Evolutionary conservation across 2,888 invertebrate species (phyloP).

Genomic region (Apamea crenata): DNA sequence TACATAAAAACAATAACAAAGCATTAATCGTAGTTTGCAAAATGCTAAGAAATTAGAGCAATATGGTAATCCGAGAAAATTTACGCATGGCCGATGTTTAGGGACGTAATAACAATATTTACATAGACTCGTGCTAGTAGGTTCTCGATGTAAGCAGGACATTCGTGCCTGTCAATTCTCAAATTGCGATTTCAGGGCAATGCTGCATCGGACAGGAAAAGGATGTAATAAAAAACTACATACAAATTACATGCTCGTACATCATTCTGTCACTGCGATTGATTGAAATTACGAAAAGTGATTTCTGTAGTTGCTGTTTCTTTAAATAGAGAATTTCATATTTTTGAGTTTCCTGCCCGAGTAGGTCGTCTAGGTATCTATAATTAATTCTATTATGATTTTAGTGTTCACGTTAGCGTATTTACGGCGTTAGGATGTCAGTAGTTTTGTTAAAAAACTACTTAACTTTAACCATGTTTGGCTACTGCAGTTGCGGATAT

Average conservation of each 20-base stretch:
- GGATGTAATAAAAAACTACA: conserved; percentile 48
- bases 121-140: conserved; percentile 35
- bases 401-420: neutral
- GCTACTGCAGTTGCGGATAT: conserved; percentile 1
- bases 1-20: conserved; percentile 33
- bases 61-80: conserved; percentile 76
- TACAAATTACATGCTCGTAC: conserved; percentile 28
- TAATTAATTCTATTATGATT: neutral
- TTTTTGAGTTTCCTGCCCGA: conserved; percentile 5
- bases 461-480: neutral
- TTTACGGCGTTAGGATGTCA: neutral
- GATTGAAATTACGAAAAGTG: conserved; percentile 38
- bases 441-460: neutral
- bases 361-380: neutral
- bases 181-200: conserved; percentile 46
- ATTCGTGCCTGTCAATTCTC: conserved; percentile 53
- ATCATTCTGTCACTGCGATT: conserved; percentile 27
- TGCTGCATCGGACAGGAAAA: conserved; percentile 33
- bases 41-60: conserved; percentile 72
- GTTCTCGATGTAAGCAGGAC: conserved; percentile 19
- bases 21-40: conserved; percentile 63
- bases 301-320: conserved; percentile 24
- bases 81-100: conserved; percentile 68
- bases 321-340: neutral
- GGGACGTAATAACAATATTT: conserved; percentile 55